Base-by-base conservation (phyloP, 1,140 invertebrate genomes). In the Oppia nitens region DNA sequence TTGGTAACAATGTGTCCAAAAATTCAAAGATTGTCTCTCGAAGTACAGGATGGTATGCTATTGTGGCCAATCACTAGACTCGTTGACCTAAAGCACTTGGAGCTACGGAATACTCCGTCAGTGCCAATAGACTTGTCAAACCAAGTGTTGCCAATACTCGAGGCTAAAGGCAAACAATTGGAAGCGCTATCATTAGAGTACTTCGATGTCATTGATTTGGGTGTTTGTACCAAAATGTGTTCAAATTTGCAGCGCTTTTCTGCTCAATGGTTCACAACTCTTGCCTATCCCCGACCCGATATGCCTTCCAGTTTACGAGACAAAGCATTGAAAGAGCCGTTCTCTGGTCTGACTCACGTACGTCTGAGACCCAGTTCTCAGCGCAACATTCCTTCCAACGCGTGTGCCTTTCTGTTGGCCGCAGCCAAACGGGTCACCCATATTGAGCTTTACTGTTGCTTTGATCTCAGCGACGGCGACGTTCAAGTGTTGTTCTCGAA, bases 371-470 rank as follows among this genome's bases (percentile, higher is more conserved):
- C 65, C 2, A 49, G 63, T 20, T 55, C 58, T 9, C 53, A 60
- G 25, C 32, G 62, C 24, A 60, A 57, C n/a, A 49, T 66, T 11
- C 28, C 59, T 3, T 51, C 59, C 12, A 59, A 64, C 45, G 60
- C 60, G 0, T 59, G 59, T 29, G 53, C 56, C 21, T 51, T 61
- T 28, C 24, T 66, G 0, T 28, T 66, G 14, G 60, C 48, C 23
- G 32, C 64, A 50, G 59, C 57, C 17, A 48, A 56, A 11, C 29
- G 57, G 12, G 45, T 66, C 11, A 40, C 58, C 28, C 60, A 64
- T 23, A 48, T 65, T 21, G 65, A 66, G 47, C 55, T 66, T 27
- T 66, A 65, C 40, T 64, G 61, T 50, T 64, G 65, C 57, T 57
- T 55, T 32, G 61, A 63, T 21, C 51, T 66, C 14, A 64, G 53